Base-by-base conservation (phyloP, 2,888 invertebrate genomes). In the Metellina segmentata region DNA sequence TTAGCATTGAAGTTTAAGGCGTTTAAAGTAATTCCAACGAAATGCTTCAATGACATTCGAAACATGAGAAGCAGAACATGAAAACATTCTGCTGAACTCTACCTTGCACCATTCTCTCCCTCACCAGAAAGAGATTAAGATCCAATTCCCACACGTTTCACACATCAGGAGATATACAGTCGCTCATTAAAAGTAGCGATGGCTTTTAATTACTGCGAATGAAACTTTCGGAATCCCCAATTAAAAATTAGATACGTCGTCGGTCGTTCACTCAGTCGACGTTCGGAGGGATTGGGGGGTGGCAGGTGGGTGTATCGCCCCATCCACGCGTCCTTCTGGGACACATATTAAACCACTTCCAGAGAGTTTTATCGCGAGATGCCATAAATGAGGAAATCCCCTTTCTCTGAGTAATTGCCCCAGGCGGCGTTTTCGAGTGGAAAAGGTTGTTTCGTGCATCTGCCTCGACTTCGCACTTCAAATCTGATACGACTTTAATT, bases 331-430 rank as follows among this genome's bases (percentile, higher is more conserved):
- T 53, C 85, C 20, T 48, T 69, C 20, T 74, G 75, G 52, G 71
- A 52, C 16, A 8, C 71, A 16, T 49, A 49, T 51, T 78, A 51
- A 87, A n/a, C 20, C 48, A 52, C 48, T 71, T 13, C 52, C 51
- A 81, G 69, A 61, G 7, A 19, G 20, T 69, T 34, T 52, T 19
- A 20, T 20, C 53, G 75, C 34, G 16, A 34, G 16, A n/a, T 79
- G 79, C 79, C 71, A 20, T 51, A 87, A 87, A 79, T 87, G 87
- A 87, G 79, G 87, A 79, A 79, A 79, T 87, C 87, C 79, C 87
- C 71, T 71, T 85, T 86, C 86, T n/a, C 16, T 2, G 11, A 20
- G n/a, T 87, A 87, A 87, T 87, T 79, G 51, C 79, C 7, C 19
- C 71, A 69, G 61, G 51, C 8, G 49, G 13, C 49, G 19, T 61